These are phyloP conservation scores for Hypomecis atomaria DNA, from an alignment of 2,888 invertebrate species.

Conservation along the genomic window DNA sequence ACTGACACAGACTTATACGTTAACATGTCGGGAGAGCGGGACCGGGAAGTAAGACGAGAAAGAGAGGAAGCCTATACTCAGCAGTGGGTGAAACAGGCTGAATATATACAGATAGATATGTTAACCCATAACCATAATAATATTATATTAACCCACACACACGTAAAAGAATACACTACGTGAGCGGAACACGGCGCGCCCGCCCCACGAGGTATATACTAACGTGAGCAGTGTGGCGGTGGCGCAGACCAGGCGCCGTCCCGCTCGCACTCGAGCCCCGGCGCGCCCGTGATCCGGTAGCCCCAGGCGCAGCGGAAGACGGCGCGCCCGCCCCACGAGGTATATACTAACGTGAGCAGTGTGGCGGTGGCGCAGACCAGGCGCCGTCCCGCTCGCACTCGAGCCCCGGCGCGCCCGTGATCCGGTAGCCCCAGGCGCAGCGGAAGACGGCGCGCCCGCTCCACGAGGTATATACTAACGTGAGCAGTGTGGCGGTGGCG, in stretches of 20 bases:
- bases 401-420: slow-evolving; percentile 90
- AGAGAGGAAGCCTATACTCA: no score
- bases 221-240: slow-evolving; percentile 91
- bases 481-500: slow-evolving; percentile 89
- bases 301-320: slow-evolving; percentile 96
- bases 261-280: slow-evolving; percentile 91
- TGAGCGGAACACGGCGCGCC: no score
- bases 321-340: no score
- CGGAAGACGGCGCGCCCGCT: slow-evolving; percentile 92
- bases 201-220: no score
- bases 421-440: slow-evolving; percentile 93
- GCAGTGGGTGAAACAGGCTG: no score
- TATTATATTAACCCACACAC: no score
- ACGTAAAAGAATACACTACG: no score
- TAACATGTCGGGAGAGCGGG: no score
- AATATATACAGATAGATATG: no score
- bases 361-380: slow-evolving; percentile 92
- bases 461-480: slow-evolving; percentile 90
- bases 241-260: slow-evolving; percentile 92
- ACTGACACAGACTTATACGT: no score
- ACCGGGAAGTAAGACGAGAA: no score
- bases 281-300: slow-evolving; percentile 89
- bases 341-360: slow-evolving; percentile 89
- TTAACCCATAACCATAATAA: no score
- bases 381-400: slow-evolving; percentile 91